Conservation (phyloP, 2,888 invertebrate genomes). For the Drosophila diplacantha region DNA sequence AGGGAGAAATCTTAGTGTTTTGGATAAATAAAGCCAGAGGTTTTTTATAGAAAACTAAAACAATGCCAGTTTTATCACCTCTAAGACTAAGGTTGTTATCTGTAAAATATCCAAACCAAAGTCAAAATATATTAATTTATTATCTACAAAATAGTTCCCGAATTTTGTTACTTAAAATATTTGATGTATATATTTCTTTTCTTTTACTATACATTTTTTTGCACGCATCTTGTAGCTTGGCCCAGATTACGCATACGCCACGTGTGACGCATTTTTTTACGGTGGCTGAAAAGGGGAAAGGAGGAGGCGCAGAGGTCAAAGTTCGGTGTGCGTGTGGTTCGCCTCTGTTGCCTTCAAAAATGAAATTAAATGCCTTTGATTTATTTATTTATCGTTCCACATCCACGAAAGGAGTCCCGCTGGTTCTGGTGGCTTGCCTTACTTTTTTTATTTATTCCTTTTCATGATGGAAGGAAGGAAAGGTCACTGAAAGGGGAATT, state of each 20-base stretch:
- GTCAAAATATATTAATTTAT: neutral
- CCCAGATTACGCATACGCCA: conserved; percentile 64
- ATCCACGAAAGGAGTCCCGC: conserved; percentile 3
- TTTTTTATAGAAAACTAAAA: too few relatives aligned
- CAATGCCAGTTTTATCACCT: neutral
- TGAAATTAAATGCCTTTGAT: conserved; percentile 68
- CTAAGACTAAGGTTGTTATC: neutral
- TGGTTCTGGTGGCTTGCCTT: neutral
- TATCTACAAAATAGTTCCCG: neutral
- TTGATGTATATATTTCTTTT: neutral
- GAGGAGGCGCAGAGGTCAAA: conserved; percentile 3
- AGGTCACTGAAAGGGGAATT: neutral
- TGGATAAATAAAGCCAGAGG: neutral
- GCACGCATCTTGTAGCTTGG: neutral
- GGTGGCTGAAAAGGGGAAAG: neutral
- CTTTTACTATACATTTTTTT: neutral
- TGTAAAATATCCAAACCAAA: neutral
- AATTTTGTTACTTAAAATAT: neutral
- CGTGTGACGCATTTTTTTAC: conserved; percentile 46
- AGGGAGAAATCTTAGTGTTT: neutral
- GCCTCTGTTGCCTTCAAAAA: conserved; percentile 46
- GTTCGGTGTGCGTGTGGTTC: conserved; percentile 20
- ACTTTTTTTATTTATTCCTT: neutral
- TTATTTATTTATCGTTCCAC: conserved; percentile 52
- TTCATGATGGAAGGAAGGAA: neutral